Conservation (phyloP, 2,888 invertebrate genomes). For the Andrena hattorfiana region DNA sequence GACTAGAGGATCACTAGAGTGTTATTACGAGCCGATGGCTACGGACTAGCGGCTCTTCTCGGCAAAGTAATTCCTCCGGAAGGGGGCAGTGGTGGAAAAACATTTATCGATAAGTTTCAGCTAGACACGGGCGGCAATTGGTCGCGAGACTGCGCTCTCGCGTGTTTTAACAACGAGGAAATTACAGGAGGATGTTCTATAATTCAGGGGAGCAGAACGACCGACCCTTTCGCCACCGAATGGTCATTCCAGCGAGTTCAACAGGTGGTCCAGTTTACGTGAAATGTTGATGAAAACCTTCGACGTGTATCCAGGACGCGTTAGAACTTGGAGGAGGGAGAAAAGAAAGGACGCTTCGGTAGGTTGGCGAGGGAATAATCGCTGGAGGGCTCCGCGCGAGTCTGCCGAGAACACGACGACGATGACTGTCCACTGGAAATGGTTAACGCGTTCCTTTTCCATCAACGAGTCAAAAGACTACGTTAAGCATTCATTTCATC, state of each 20-base stretch:
- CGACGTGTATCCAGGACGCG: conserved; percentile 53
- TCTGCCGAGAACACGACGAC: no score
- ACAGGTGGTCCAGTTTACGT: conserved; percentile 78
- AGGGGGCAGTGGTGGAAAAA: neutral
- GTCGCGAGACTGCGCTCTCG: conserved; percentile 51
- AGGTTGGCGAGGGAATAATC: conserved; percentile 19
- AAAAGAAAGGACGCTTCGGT: conserved; percentile 31
- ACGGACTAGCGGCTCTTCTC: neutral
- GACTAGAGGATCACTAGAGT: conserved; percentile 4
- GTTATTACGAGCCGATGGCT: neutral
- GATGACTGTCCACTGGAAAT: no score
- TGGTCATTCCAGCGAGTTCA: conserved; percentile 75
- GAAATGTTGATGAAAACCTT: conserved; percentile 78
- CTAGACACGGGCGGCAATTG: conserved; percentile 28
- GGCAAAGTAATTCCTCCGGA: neutral
- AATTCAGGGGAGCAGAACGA: conserved; percentile 73
- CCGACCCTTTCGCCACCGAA: conserved; percentile 71
- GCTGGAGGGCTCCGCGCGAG: neutral
- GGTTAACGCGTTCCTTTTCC: no score
- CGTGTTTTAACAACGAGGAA: conserved; percentile 65
- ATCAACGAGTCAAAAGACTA: no score
- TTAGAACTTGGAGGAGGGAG: conserved; percentile 17
- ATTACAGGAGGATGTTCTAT: conserved; percentile 72
- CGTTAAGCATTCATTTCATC: no score
- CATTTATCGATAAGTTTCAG: conserved; percentile 26